Evolutionary conservation across 2,113 vertebrate species (phyloP), one percentile per base, ranked within the genome.

Genomic region (Corythornis madagascariensis): DNA sequence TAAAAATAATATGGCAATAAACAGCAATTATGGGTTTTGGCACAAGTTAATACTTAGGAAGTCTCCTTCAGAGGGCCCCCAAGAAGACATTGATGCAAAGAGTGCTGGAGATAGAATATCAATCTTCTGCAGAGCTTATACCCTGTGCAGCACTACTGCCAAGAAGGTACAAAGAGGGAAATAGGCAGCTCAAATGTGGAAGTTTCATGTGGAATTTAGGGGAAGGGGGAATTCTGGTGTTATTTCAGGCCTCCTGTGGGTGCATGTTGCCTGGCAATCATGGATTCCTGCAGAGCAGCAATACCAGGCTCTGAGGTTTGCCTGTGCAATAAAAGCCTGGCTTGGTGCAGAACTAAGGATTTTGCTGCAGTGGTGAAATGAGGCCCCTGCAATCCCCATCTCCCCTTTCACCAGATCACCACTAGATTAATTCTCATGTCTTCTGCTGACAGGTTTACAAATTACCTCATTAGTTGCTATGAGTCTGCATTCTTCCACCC

Each of bases 401-500:
- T 77, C 43, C 55, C 35, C 35, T 71, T 80, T 65, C 79, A 80
- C 40, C 64, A 79, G 69, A 66, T 38, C 52, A 84, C 65, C 57
- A 45, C 43, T 83, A 56, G 90, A 93, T 93, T 96, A 90, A 94
- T 96, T 95, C 53, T 92, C 21, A 48, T 56, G 59, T 86, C 88
- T 95, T 20, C 76, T 75, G 67, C 69, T 95, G 94, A 90, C 76
- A 76, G 75, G 33, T 95, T 92, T 94, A 94, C 28, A 91, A 96
- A 97, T 97, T 72, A 70, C 78, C 81, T 96, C 76, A 93, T 95
- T 97, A 93, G 70, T 70, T 95, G 57, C 90, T 94, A 53, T 61
- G 82, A 94, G 66, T 85, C 81, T 92, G 29, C 35, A 84, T 67
- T 96, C 73, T 90, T 96, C 92, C 57, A 71, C 71, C 87, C 40